These are phyloP conservation scores for Microplitis deprimator DNA, from an alignment of 2,888 invertebrate genomes.

Conservation along the genomic window DNA sequence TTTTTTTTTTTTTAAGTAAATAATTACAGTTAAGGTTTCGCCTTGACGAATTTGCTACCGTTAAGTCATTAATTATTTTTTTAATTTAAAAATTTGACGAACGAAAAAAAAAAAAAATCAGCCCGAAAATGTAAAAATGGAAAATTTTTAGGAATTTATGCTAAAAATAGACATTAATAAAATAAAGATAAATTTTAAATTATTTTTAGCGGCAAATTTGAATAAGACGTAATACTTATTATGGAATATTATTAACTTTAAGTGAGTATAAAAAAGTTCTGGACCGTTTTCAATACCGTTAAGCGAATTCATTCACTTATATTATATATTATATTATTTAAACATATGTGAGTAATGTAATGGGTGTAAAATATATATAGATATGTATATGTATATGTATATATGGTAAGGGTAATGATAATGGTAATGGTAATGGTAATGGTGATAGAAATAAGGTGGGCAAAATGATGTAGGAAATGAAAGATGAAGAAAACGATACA, in stretches of 20 bases:
- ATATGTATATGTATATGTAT: too few species aligned
- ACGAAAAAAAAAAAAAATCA: neutral
- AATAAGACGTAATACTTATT: neutral
- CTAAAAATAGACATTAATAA: too few species aligned
- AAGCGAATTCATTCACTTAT: slow-evolving; percentile 54
- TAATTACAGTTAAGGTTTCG: too few species aligned
- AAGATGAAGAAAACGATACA: neutral
- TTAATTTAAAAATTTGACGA: neutral
- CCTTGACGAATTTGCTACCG: slow-evolving; percentile 46
- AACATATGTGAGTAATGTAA: slow-evolving; percentile 9
- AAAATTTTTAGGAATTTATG: too few species aligned
- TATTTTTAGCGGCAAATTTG: neutral
- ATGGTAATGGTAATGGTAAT: too few species aligned
- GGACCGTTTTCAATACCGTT: slow-evolving; percentile 58
- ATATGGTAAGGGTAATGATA: too few species aligned
- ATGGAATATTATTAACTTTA: slow-evolving; percentile 38
- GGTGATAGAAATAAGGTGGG: too few species aligned
- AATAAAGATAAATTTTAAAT: too few species aligned
- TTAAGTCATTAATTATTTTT: slow-evolving; percentile 47
- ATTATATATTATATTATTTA: slow-evolving; percentile 13
- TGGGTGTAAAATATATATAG: neutral
- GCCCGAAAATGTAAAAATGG: too few species aligned
- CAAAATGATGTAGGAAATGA: neutral
- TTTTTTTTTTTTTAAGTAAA: too few species aligned
- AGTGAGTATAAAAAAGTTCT: slow-evolving; percentile 32